phyloP scores from a whole-genome alignment of 2,797 vertebrate species.

The Numenius phaeopus region DNA sequence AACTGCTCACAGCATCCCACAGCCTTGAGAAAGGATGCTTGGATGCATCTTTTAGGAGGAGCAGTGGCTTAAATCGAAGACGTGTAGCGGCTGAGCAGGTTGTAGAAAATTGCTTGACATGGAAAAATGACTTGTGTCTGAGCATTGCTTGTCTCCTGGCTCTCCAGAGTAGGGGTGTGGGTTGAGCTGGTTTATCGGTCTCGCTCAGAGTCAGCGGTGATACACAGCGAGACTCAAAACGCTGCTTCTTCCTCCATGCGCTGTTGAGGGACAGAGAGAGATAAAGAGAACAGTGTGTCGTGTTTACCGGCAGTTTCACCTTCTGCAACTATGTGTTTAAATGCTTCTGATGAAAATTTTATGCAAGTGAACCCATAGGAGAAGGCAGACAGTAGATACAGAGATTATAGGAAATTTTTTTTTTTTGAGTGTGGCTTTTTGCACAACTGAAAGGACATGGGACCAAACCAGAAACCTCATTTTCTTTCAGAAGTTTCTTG shows the following conservation, averaged over 20 bases:
- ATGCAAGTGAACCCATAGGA: neutral
- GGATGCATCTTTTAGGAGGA: neutral
- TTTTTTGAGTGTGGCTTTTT: neutral
- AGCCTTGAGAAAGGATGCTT: neutral
- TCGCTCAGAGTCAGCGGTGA: neutral
- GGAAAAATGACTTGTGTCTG: neutral
- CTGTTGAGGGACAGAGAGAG: neutral
- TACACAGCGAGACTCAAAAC: neutral
- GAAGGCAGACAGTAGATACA: accelerated
- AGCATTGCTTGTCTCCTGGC: neutral
- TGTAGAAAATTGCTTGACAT: neutral
- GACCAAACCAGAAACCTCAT: neutral
- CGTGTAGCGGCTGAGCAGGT: neutral
- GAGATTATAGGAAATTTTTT: neutral
- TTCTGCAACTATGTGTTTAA: neutral
- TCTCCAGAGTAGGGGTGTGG: neutral
- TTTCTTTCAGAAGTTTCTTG: neutral
- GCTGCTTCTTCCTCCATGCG: neutral
- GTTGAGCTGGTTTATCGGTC: neutral
- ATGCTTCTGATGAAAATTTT: neutral
- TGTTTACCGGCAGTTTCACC: neutral
- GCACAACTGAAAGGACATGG: neutral
- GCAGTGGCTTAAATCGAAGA: neutral
- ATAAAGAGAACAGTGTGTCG: accelerated
- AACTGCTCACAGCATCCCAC: neutral